Evolutionary conservation across 1,140 invertebrate species (phyloP).

Genomic region (Atta colombica): DNA sequence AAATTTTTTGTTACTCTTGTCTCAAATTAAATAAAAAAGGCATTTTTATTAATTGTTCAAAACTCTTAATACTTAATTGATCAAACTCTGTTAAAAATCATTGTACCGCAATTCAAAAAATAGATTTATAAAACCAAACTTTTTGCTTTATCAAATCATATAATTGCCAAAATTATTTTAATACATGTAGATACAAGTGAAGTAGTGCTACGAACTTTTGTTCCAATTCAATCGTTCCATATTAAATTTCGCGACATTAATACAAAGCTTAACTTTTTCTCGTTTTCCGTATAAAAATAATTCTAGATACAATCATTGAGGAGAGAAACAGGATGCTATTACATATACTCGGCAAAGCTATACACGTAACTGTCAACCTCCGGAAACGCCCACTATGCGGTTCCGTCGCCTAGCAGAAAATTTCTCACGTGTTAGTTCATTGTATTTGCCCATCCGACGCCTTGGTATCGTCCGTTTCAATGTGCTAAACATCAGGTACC

Average conservation of each 20-base stretch:
- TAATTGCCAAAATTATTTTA: too few relatives aligned
- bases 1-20: too few relatives aligned
- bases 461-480: constrained; percentile 55
- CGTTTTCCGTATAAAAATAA: constrained; percentile 28
- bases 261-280: not conserved
- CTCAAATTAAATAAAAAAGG: too few relatives aligned
- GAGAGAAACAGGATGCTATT: constrained; percentile 49
- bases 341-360: constrained; percentile 40
- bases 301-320: constrained; percentile 19
- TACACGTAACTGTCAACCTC: constrained; percentile 54
- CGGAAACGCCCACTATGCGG: constrained; percentile 55
- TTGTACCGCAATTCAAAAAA: too few relatives aligned
- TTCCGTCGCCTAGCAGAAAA: constrained; percentile 63
- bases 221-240: not conserved
- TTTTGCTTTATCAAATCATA: too few relatives aligned
- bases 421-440: constrained; percentile 73
- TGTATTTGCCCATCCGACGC: constrained; percentile 66
- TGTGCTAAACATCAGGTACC: constrained; percentile 70
- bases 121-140: too few relatives aligned
- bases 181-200: too few relatives aligned
- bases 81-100: too few relatives aligned
- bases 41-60: too few relatives aligned
- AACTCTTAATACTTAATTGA: too few relatives aligned
- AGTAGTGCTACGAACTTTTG: too few relatives aligned
- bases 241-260: not conserved